Evolutionary conservation across 2,888 invertebrate genomes (phyloP).

Genomic region (Parnassius orleans): DNA sequence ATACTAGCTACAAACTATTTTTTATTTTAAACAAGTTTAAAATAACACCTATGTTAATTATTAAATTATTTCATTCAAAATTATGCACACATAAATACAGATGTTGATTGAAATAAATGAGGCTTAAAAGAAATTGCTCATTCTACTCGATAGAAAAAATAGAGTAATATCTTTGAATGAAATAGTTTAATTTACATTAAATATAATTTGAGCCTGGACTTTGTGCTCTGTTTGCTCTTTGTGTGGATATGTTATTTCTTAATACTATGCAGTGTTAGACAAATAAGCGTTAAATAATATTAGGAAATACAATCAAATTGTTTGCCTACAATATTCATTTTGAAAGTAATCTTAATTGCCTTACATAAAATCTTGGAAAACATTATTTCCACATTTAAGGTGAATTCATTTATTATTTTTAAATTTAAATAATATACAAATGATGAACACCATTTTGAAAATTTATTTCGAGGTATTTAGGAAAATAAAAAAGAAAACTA

Average conservation of each 20-base stretch:
- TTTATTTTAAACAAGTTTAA: conserved; percentile 21
- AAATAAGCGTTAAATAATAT: conserved; percentile 12
- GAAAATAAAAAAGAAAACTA: too few relatives aligned
- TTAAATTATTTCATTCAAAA: conserved; percentile 29
- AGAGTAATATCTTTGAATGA: conserved; percentile 42
- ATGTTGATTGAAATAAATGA: too few relatives aligned
- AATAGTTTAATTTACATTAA: conserved; percentile 52
- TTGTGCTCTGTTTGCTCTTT: conserved; percentile 65
- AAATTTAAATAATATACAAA: too few relatives aligned
- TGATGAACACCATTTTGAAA: too few relatives aligned
- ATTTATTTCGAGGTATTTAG: too few relatives aligned
- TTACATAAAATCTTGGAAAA: too few relatives aligned
- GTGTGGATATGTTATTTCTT: conserved; percentile 75
- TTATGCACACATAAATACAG: neutral
- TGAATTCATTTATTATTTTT: too few relatives aligned
- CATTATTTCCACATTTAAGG: too few relatives aligned
- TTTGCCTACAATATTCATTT: neutral
- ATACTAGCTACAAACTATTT: conserved; percentile 16
- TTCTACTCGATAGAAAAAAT: too few relatives aligned
- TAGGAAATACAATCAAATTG: conserved; percentile 2
- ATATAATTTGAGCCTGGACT: conserved; percentile 67
- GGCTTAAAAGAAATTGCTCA: too few relatives aligned
- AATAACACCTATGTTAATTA: conserved; percentile 20
- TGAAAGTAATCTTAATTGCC: too few relatives aligned
- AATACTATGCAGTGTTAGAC: conserved; percentile 46